Conservation (phyloP, 2,888 invertebrate genomes). For the Apotomis capreana region DNA sequence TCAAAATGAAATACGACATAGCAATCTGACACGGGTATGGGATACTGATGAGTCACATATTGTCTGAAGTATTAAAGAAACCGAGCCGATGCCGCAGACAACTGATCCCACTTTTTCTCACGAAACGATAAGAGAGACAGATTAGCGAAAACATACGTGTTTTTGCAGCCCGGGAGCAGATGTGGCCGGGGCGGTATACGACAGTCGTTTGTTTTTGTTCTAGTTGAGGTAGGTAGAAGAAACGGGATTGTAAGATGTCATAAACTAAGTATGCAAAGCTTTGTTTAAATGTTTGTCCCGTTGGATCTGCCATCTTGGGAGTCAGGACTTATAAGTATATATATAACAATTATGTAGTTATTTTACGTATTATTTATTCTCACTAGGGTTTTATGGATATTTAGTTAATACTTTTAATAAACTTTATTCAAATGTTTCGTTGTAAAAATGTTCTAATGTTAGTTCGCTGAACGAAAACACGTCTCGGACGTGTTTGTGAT, state of each 20-base stretch:
- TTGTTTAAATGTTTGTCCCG: not conserved
- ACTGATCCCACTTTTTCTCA: constrained; percentile 47
- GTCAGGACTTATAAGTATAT: not conserved
- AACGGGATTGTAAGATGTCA: not conserved
- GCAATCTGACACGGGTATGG: constrained; percentile 3
- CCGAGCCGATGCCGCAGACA: constrained; percentile 33
- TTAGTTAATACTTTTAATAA: no score
- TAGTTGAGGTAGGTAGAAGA: constrained; percentile 35
- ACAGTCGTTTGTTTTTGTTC: constrained; percentile 33
- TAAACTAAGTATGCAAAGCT: not conserved
- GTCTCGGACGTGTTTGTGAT: no score
- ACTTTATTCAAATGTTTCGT: no score
- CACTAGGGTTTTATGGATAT: no score
- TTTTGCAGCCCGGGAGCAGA: constrained; percentile 43
- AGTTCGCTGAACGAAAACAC: no score
- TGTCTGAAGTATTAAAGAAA: constrained; percentile 27
- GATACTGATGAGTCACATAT: constrained; percentile 21
- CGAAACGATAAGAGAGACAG: constrained; percentile 42
- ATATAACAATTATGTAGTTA: no score
- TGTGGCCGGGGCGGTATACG: constrained; percentile 35
- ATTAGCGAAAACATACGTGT: constrained; percentile 43
- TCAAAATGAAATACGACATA: not conserved
- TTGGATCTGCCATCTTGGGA: not conserved
- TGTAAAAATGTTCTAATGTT: no score
- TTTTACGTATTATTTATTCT: no score